Evolutionary conservation across 2,113 vertebrate genomes (phyloP), one percentile per base, ranked within the genome.

Genomic region (Heteronetta atricapilla): DNA sequence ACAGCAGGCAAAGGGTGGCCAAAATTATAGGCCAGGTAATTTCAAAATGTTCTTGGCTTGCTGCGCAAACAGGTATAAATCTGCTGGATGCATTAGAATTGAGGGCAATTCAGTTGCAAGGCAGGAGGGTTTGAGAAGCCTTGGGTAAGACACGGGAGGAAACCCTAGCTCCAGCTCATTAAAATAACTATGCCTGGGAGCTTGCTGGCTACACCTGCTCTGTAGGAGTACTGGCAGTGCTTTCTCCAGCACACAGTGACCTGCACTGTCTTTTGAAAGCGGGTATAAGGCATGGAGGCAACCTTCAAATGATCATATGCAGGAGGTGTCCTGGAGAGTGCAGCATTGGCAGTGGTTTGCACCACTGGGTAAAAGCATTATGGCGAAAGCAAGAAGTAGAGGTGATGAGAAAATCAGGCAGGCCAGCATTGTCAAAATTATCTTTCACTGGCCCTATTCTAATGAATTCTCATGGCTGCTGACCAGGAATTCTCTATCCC

Each of bases 11-110:
- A 68, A 90, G 64, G 40, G 62, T 60, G 86, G 90, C 85, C 88
- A 88, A 64, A 96, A 86, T 93, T 72, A 68, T 0, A 72, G 85
- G n/a, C 92, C 92, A 95, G 96, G 88, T 94, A 93, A 84, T 95
- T 94, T 86, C 56, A 68, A 78, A 84, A 74, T 72, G 90, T 94
- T 95, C 90, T 95, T 95, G 94, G 95, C 94, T 73, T 68, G 52
- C 73, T 92, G 23, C 40, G 8, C 60, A 3, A 46, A 23, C 94
- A 97, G 96, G 94, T 96, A 94, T 89, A 87, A 92, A 95, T 86
- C 90, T 91, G 82, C 73, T 81, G 88, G 80, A 44, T 55, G 90
- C 42, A 38, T 72, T 69, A 64, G 56, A 25, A 92, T 25, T 0
- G 20, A 90, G 53, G 2, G 44, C 74, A 73, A 60, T 18, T 81